Evolutionary conservation across 2,888 invertebrate species (phyloP).

Genomic region (Tenthredo distinguenda): DNA sequence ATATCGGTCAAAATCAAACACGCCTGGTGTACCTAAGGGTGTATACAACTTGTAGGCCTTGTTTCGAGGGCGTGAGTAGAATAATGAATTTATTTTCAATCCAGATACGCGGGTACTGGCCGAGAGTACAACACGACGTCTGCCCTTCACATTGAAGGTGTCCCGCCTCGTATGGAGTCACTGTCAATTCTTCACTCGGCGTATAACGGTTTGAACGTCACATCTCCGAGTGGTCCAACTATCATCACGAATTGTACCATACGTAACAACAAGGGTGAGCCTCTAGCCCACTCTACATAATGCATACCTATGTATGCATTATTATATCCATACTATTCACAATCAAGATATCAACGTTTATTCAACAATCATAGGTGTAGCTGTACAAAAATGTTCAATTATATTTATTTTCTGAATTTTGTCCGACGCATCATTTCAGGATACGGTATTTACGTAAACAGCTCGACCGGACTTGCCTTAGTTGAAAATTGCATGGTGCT

Average conservation of each 20-base stretch:
- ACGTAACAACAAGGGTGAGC: constrained; percentile 86
- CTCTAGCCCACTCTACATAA: not conserved
- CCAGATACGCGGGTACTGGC: constrained; percentile 90
- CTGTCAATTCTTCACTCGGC: constrained; percentile 93
- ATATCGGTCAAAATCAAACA: too few species aligned
- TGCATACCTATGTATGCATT: not conserved
- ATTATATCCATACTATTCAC: not conserved
- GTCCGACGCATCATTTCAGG: constrained; percentile 80
- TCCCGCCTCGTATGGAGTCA: constrained; percentile 93
- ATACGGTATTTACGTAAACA: constrained; percentile 94
- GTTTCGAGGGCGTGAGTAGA: not conserved
- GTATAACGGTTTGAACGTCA: constrained; percentile 95
- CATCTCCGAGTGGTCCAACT: constrained; percentile 90
- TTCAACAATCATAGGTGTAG: not conserved
- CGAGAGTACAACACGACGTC: constrained; percentile 89
- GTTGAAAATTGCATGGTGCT: constrained; percentile 89
- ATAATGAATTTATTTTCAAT: not conserved
- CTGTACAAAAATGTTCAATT: not conserved
- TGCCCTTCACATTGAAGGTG: constrained; percentile 92
- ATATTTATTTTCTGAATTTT: not conserved
- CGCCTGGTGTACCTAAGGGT: not conserved
- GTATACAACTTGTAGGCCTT: not conserved
- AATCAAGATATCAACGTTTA: not conserved
- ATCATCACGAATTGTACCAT: constrained; percentile 90
- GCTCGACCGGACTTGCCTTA: constrained; percentile 89